Conservation (phyloP, 2,113 vertebrate genomes). For the Dendropsophus ebraccatus region DNA sequence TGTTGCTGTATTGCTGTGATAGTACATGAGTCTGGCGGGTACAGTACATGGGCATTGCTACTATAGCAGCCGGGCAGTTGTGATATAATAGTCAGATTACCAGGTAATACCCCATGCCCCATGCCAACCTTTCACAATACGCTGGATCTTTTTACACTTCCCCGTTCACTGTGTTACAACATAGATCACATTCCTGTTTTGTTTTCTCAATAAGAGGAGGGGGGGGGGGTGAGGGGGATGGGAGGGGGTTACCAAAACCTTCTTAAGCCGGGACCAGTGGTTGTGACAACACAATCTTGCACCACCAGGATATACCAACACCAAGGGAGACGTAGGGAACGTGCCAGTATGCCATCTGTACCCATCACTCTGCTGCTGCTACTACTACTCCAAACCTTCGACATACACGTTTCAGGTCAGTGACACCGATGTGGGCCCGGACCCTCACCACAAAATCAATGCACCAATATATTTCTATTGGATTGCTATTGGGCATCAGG, state of each 20-base stretch:
- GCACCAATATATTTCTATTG: too few relatives aligned
- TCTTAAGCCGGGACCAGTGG: neutral
- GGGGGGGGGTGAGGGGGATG: neutral
- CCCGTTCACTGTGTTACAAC: neutral
- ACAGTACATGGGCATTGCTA: neutral
- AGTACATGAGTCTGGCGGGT: neutral
- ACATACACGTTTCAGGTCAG: neutral
- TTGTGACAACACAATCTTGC: neutral
- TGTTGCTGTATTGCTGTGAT: neutral
- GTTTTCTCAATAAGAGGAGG: neutral
- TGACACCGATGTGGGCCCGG: neutral
- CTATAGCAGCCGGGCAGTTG: neutral
- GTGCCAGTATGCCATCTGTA: neutral
- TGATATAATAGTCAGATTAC: neutral
- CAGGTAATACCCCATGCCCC: neutral
- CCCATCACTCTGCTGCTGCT: neutral
- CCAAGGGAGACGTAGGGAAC: neutral
- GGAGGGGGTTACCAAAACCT: neutral
- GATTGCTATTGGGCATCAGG: neutral
- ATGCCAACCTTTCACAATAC: neutral
- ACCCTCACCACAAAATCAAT: too few relatives aligned
- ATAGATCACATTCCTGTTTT: neutral
- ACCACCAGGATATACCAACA: neutral
- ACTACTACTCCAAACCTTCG: neutral
- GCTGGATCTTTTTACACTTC: neutral